Evolutionary conservation across 2,888 invertebrate species (phyloP).

Genomic region (Cheilosia impressa): DNA sequence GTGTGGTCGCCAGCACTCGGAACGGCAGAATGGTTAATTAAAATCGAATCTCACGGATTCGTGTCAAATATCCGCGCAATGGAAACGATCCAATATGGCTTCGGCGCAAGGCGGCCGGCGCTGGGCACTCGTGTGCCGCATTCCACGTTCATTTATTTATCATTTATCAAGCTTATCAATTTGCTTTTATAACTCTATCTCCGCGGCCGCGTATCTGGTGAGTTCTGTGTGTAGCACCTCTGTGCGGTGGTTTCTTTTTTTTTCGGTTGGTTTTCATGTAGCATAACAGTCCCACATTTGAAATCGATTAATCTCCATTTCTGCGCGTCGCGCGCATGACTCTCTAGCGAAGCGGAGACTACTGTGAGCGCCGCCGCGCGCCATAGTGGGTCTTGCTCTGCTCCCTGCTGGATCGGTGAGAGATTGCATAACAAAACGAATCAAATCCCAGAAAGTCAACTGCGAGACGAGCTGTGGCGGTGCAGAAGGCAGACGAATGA

Average conservation of each 20-base stretch:
- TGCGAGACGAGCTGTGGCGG: conserved; percentile 13
- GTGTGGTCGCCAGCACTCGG: conserved; percentile 27
- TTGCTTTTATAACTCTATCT: conserved; percentile 69
- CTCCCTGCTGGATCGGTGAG: conserved; percentile 48
- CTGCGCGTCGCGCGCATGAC: conserved; percentile 53
- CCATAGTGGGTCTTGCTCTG: conserved; percentile 1
- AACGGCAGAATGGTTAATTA: conserved; percentile 44
- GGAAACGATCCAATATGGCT: conserved; percentile 60
- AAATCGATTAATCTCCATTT: conserved; percentile 74
- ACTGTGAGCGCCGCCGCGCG: conserved; percentile 29
- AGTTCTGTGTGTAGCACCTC: conserved; percentile 30
- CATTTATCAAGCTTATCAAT: conserved; percentile 74
- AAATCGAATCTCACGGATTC: conserved; percentile 41
- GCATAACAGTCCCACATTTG: conserved; percentile 69
- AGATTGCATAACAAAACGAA: conserved; percentile 71
- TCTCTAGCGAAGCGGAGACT: conserved; percentile 23
- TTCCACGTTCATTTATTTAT: conserved; percentile 67
- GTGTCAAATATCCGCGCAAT: conserved; percentile 57
- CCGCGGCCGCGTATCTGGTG: conserved; percentile 38
- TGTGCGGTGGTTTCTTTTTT: conserved; percentile 2
- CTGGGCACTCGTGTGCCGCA: conserved; percentile 26
- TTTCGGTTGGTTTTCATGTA: conserved; percentile 20
- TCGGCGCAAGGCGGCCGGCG: background rate
- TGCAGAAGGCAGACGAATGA: conserved; percentile 36
- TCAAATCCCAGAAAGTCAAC: conserved; percentile 67